Conservation (phyloP, 2,113 vertebrate genomes). For the Eublepharis macularius region DNA sequence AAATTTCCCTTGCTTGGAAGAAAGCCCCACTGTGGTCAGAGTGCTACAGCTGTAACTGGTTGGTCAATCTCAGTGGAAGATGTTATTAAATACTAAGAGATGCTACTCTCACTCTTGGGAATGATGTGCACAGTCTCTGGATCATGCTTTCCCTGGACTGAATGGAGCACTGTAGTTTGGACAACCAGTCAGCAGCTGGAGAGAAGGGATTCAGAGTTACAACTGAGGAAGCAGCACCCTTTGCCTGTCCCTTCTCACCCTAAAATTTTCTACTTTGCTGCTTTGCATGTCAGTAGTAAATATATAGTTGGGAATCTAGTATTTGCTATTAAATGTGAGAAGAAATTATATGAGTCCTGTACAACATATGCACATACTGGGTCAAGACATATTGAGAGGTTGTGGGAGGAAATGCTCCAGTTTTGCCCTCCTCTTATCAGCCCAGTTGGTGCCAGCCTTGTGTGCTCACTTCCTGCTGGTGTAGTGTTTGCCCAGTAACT, state of each 20-base stretch:
- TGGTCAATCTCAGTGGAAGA: not conserved
- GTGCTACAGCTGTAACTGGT: not conserved
- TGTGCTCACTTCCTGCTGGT: too few relatives aligned
- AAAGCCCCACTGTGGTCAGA: not conserved
- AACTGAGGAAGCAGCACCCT: too few relatives aligned
- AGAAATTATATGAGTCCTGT: too few relatives aligned
- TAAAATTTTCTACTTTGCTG: too few relatives aligned
- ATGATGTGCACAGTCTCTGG: not conserved
- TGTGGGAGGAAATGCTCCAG: not conserved
- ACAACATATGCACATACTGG: too few relatives aligned
- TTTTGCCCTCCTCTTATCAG: not conserved
- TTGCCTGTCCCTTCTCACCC: too few relatives aligned
- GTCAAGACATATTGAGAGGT: not conserved
- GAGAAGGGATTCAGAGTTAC: not conserved
- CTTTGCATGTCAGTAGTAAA: too few relatives aligned
- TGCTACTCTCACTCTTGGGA: not conserved
- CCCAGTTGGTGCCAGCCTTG: too few relatives aligned
- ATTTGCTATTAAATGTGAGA: not conserved
- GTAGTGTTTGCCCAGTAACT: too few relatives aligned
- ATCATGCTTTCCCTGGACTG: not conserved
- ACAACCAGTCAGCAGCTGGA: not conserved
- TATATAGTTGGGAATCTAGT: too few relatives aligned
- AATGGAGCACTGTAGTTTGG: not conserved
- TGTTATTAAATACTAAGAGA: not conserved
- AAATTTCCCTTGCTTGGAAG: not conserved